A percentile compares a stretch with the other conserved stretches of the same genome.
Conservation (phyloP, 2,797 vertebrate genomes). For the Enteromius thamalakanensis region DNA sequence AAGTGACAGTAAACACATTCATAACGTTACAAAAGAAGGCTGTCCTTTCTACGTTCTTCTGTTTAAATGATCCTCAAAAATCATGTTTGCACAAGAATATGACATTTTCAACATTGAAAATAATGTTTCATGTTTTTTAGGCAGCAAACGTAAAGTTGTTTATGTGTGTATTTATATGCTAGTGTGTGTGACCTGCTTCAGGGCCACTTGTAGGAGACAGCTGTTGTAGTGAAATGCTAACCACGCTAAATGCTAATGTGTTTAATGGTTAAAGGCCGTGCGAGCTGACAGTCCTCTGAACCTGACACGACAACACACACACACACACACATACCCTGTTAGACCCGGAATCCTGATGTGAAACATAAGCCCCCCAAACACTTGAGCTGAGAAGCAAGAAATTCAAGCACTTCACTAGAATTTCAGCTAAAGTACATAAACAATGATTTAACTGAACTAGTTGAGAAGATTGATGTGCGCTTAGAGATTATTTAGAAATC, state of each 20-base stretch:
- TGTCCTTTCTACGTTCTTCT: background rate
- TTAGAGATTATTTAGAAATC: background rate
- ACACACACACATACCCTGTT: conserved; percentile 4
- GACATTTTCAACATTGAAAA: too few species aligned
- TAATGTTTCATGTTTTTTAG: background rate
- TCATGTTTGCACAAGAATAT: background rate
- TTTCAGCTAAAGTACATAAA: background rate
- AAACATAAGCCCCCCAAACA: background rate
- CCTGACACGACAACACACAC: conserved; percentile 30
- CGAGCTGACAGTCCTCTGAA: conserved; percentile 44
- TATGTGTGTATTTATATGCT: conserved; percentile 1
- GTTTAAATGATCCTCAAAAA: background rate
- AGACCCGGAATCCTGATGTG: background rate
- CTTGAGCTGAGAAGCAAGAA: background rate
- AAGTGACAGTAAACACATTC: background rate
- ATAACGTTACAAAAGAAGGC: background rate
- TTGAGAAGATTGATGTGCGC: background rate
- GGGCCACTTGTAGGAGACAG: conserved; percentile 41
- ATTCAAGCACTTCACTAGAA: background rate
- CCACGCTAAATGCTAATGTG: conserved; percentile 52
- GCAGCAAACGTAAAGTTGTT: background rate
- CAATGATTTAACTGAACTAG: background rate
- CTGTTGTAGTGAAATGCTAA: conserved; percentile 55
- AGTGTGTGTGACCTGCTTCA: conserved; percentile 10
- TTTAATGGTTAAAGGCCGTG: conserved; percentile 49